Conservation (phyloP, 1,140 invertebrate species). For the Lutraria rhynchaena region DNA sequence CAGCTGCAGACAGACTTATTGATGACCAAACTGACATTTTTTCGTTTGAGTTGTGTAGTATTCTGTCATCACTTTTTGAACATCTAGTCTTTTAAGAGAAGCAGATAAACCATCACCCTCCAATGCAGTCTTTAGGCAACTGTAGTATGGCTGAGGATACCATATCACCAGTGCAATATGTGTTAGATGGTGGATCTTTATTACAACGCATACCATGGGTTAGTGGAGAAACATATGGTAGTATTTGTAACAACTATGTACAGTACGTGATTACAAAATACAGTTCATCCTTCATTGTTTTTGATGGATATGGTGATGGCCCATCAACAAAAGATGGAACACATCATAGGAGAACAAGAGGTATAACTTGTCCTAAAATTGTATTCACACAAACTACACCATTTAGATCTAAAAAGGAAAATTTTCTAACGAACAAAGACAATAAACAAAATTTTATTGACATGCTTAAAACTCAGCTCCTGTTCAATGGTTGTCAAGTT, state of each 20-base stretch:
- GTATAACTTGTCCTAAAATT: neutral
- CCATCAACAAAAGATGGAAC: conserved; percentile 42
- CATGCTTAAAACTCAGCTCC: conserved; percentile 1
- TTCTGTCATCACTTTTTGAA: conserved; percentile 62
- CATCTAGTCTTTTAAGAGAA: conserved; percentile 10
- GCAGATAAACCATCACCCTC: conserved; percentile 42
- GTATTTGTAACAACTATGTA: conserved; percentile 27
- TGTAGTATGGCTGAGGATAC: neutral
- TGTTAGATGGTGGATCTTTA: conserved; percentile 64
- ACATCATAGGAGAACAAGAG: neutral
- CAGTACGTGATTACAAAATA: neutral
- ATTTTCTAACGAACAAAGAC: conserved; percentile 39
- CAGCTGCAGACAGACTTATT: conserved; percentile 4
- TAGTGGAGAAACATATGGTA: conserved; percentile 36
- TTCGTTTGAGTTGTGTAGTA: conserved; percentile 52
- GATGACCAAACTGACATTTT: conserved; percentile 38
- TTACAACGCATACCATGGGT: conserved; percentile 58
- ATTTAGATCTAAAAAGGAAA: conserved; percentile 43
- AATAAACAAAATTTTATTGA: conserved; percentile 34
- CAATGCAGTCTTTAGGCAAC: conserved; percentile 48
- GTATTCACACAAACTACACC: neutral
- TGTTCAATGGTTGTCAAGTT: neutral
- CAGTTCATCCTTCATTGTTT: conserved; percentile 10
- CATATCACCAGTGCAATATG: neutral
- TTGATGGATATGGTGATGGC: conserved; percentile 46